These are phyloP conservation scores for Planococcus citri DNA, from an alignment of 1,140 invertebrate species.

Conservation along the genomic window DNA sequence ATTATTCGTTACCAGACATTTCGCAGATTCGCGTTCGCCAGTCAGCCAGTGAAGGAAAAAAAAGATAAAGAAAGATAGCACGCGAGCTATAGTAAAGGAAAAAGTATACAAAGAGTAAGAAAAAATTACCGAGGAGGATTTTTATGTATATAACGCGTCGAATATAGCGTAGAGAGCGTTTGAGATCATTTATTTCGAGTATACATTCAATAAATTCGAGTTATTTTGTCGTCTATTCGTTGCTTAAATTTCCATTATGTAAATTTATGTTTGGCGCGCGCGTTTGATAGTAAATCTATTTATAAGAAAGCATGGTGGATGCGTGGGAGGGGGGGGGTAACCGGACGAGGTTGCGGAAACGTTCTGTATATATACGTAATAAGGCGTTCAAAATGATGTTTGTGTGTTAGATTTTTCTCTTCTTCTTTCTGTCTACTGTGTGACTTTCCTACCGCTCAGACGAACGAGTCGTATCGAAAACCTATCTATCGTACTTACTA, in stretches of 20 bases:
- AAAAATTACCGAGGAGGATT: too few species aligned
- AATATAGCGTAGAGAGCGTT: not conserved
- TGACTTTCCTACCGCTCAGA: too few species aligned
- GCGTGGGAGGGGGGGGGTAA: not conserved
- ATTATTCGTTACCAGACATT: not conserved
- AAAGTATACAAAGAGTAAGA: not conserved
- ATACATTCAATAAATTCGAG: conserved; percentile 4
- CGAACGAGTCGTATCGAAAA: too few species aligned
- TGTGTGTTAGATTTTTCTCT: too few species aligned
- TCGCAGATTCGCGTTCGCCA: not conserved
- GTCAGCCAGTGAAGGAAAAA: not conserved
- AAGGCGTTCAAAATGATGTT: too few species aligned
- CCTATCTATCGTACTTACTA: too few species aligned
- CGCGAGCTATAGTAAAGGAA: not conserved
- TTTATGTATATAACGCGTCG: too few species aligned
- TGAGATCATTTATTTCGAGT: conserved; percentile 7
- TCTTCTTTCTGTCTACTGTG: too few species aligned
- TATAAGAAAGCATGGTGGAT: not conserved
- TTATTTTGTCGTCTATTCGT: conserved; percentile 7
- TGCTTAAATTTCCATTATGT: conserved; percentile 7
- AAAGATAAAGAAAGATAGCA: not conserved
- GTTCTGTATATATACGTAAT: too few species aligned
- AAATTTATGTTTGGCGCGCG: not conserved
- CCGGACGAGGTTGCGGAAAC: too few species aligned
- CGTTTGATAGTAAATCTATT: not conserved